phyloP scores from a whole-genome alignment of 2,888 invertebrate species.

The Limnephilus marmoratus region DNA sequence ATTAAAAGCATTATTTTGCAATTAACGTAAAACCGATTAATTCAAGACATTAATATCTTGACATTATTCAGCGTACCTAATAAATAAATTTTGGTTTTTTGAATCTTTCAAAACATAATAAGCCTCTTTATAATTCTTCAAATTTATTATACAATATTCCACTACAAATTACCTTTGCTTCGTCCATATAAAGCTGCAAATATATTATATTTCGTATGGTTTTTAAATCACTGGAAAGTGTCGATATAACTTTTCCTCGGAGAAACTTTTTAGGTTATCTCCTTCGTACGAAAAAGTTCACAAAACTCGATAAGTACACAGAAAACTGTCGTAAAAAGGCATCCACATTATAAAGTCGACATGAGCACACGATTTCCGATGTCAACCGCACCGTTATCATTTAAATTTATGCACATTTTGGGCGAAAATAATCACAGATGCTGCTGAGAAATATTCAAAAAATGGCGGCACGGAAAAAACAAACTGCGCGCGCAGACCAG shows the following conservation, averaged over 20 bases:
- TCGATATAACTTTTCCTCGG: not conserved
- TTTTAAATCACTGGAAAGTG: slow-evolving; percentile 8
- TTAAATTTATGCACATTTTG: slow-evolving; percentile 22
- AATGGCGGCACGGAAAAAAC: slow-evolving; percentile 41
- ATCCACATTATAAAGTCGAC: not conserved
- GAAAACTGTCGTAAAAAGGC: slow-evolving; percentile 14
- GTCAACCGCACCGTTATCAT: not conserved
- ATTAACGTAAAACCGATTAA: too few relatives aligned
- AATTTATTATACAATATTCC: not conserved
- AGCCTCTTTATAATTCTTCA: not conserved
- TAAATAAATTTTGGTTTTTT: not conserved
- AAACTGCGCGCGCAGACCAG: slow-evolving; percentile 42
- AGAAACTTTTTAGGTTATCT: slow-evolving; percentile 15
- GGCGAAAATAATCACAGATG: slow-evolving; percentile 42
- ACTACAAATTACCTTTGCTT: not conserved
- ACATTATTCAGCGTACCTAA: too few relatives aligned
- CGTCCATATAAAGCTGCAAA: not conserved
- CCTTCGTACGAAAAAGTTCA: not conserved
- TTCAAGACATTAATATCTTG: too few relatives aligned
- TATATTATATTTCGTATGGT: not conserved
- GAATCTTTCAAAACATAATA: not conserved
- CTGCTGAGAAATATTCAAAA: slow-evolving; percentile 20
- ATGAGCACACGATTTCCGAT: not conserved
- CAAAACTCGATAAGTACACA: not conserved
- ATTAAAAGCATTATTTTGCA: too few relatives aligned